Base-by-base conservation (phyloP, 2,797 vertebrate species). In the Botia almorhae region DNA sequence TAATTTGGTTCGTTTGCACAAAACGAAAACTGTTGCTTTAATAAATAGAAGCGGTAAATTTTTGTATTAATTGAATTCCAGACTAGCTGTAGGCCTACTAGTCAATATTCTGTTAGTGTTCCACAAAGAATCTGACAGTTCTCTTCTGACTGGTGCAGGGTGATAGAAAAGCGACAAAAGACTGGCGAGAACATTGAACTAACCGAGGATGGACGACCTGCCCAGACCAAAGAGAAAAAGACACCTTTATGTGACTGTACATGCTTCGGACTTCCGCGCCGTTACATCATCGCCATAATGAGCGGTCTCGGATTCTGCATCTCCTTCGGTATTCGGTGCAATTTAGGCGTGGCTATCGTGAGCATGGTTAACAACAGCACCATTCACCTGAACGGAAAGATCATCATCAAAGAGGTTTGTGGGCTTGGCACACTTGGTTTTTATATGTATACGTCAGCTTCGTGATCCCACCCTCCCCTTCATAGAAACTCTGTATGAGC, bases 281-380 rank as follows among this genome's bases (percentile, higher is more conserved):
- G 97, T 80, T 99, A 99, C 91, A 97, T 99, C 93, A 98, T 99
- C 88, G 97, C 98, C 92, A 96, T 99, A 89, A 96, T 99, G 95
- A 98, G 97, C n/a, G 98, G 97, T 85, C 91, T 99, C 80, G 98
- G 98, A 79, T 99, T 99, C 95, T 99, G 98, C 93, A 99, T 99
- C 93, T 98, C 97, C 86, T 99, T 99, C 90, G 97, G 98, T 8
- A 99, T 99, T 91, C 96, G 98, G 58, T 99, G 98, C 89, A 99
- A 99, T 82, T 90, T 99, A 92, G 97, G 97, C 90, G 97, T 99
- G 93, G 97, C 97, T 91, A 98, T 99, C 76, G 97, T 99, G 92
- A 95, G 98, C 92, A 99, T 99, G 97, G 98, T 99, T 87, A 99
- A 98, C 92, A 99, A 99, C 94, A 98, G 96, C 93, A 98, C 98